Percentiles rank a stretch among this genome's conserved stretches.
Evolutionary conservation across 2,888 invertebrate species (phyloP).

Genomic region (Pandemis corylana): DNA sequence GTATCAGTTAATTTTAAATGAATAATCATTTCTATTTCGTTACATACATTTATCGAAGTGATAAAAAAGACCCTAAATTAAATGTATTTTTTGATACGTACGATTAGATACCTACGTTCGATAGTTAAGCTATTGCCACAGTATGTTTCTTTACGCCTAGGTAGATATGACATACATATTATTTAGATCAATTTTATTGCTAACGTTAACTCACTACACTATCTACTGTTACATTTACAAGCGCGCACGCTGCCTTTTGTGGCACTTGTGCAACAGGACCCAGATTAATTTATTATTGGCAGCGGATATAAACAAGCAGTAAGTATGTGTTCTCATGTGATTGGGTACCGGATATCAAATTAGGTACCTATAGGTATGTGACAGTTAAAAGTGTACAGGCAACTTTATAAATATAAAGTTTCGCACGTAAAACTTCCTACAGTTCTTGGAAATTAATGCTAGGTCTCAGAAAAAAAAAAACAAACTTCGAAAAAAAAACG

Average conservation of each 20-base stretch:
- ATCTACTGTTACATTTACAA: neutral
- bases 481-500: too few species aligned
- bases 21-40: too few species aligned
- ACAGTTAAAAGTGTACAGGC: neutral
- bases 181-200: slow-evolving; percentile 3
- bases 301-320: neutral
- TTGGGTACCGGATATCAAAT: slow-evolving; percentile 22
- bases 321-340: slow-evolving; percentile 6
- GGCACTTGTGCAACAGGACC: slow-evolving; percentile 29
- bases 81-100: too few species aligned
- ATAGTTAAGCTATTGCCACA: too few species aligned
- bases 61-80: too few species aligned
- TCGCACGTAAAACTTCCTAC: too few species aligned
- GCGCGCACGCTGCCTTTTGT: neutral
- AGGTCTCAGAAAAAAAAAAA: too few species aligned
- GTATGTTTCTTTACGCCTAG: neutral
- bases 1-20: too few species aligned
- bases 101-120: too few species aligned
- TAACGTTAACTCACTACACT: neutral
- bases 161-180: neutral
- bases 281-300: neutral
- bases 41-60: too few species aligned
- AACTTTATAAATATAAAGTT: neutral
- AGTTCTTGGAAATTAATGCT: too few species aligned
- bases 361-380: too few species aligned